A percentile compares a stretch with the other conserved stretches of the same genome.
Conservation (phyloP, 2,797 vertebrate genomes). For the Chelon auratus region DNA sequence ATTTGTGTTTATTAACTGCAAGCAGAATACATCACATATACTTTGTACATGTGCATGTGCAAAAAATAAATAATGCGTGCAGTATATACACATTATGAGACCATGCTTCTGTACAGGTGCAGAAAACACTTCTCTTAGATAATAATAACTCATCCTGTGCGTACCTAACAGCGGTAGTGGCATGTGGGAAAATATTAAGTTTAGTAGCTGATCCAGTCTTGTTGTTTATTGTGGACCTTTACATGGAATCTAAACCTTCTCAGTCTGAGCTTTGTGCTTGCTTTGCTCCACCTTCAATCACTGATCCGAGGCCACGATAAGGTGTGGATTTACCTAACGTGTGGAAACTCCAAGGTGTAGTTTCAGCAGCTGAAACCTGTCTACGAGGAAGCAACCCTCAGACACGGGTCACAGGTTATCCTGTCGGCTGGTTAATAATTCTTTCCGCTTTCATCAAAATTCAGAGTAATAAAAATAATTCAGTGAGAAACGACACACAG, state of each 20-base stretch:
- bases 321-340: constrained; percentile 38
- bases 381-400: constrained; percentile 16
- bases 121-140: too few species aligned
- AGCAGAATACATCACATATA: too few species aligned
- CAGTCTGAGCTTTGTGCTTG: constrained; percentile 33
- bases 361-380: constrained; percentile 34
- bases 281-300: constrained; percentile 4
- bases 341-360: constrained; percentile 12
- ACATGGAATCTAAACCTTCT: constrained; percentile 13
- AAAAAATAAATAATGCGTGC: too few species aligned
- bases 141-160: too few species aligned
- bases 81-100: too few species aligned
- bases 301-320: constrained; percentile 25
- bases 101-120: too few species aligned
- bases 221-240: not conserved
- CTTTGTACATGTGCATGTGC: too few species aligned
- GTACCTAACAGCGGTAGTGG: too few species aligned
- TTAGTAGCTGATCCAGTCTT: too few species aligned
- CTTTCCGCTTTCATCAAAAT: not conserved
- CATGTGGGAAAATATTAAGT: too few species aligned
- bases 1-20: too few species aligned
- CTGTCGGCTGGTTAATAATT: not conserved
- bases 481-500: not conserved
- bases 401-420: not conserved
- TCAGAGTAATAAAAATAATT: not conserved